Base-by-base conservation (phyloP, 1,140 invertebrate genomes). In the Aethina tumida region DNA sequence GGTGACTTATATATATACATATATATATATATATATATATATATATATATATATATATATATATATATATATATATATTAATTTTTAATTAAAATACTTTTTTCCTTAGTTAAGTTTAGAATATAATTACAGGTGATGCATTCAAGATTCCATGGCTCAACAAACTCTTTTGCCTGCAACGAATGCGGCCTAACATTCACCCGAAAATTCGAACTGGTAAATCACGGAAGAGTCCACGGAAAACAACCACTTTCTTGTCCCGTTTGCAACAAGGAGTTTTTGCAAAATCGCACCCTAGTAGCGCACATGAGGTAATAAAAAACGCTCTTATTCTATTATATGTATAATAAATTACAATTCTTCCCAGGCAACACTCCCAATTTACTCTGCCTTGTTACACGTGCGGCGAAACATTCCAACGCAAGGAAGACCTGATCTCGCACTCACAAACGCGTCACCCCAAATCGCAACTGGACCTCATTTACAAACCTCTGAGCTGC, bases 121-220 rank as follows among this genome's bases (percentile, higher is more conserved):
- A 28, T 12, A 24, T 39, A 29, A 13, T 41, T 41, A 33, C 21
- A 63, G 47, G 68, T 77, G 12, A 83, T 82, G 79, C 80, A 84
- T 63, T 82, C 80, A 49, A 67, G 81, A 48, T 86, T 87, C 64
- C 84, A 87, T 60, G 84, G 84, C 9, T 84, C 82, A 12, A 64
- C 82, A 34, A 81, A 81, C 60, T 81, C 84, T 35, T 87, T 82
- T 56, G 80, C 81, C 26, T 87, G 84, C 52, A 66, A 70, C n/a
- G 81, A 86, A 52, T 87, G 83, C 55, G 82, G 83, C n/a, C 78
- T 75, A 32, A 81, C 80, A 25, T 87, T 87, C 64, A 77, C 82
- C 35, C 69, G 83, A 28, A 87, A 87, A 66, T 86, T 87, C 62
- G 81, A 87, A 60, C 64, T 87, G 39, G 83, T 86, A 15, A 85